A percentile compares a stretch with the other conserved stretches of the same genome.
These are phyloP conservation scores for Rana temporaria DNA, from an alignment of 2,113 vertebrate genomes.

Conservation along the genomic window DNA sequence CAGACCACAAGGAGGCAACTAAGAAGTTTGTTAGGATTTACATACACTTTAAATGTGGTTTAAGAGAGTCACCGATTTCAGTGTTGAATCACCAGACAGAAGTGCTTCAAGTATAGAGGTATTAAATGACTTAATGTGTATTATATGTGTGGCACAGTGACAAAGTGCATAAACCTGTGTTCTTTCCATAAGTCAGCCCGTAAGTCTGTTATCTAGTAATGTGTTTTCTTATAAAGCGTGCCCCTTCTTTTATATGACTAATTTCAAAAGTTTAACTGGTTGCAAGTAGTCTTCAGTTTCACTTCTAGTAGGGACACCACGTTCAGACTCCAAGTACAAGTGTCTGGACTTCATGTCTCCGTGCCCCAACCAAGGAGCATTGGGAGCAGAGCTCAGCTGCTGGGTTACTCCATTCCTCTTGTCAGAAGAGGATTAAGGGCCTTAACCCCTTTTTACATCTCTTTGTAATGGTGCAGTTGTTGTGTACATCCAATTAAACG, in stretches of 20 bases:
- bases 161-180: neutral
- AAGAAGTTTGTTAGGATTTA: neutral
- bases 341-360: slow-evolving; percentile 44
- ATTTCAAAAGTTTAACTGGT: slow-evolving; percentile 3
- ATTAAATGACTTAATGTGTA: neutral
- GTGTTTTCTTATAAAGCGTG: neutral
- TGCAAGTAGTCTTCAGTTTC: neutral
- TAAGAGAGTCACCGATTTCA: neutral
- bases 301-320: slow-evolving; percentile 14
- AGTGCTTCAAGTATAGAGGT: neutral
- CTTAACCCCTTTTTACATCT: slow-evolving; percentile 33
- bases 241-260: neutral
- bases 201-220: neutral
- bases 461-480: slow-evolving; percentile 43
- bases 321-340: slow-evolving; percentile 39
- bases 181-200: neutral
- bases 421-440: slow-evolving; percentile 39
- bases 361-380: neutral
- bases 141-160: neutral
- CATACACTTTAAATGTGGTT: neutral
- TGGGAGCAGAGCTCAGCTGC: slow-evolving; percentile 26
- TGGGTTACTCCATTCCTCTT: slow-evolving; percentile 45
- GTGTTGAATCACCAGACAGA: neutral
- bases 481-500: slow-evolving; percentile 42
- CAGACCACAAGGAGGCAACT: no score